phyloP scores from a whole-genome alignment of 37 sponge, comb jelly and placozoan genomes.

The Spongilla lacustris region DNA sequence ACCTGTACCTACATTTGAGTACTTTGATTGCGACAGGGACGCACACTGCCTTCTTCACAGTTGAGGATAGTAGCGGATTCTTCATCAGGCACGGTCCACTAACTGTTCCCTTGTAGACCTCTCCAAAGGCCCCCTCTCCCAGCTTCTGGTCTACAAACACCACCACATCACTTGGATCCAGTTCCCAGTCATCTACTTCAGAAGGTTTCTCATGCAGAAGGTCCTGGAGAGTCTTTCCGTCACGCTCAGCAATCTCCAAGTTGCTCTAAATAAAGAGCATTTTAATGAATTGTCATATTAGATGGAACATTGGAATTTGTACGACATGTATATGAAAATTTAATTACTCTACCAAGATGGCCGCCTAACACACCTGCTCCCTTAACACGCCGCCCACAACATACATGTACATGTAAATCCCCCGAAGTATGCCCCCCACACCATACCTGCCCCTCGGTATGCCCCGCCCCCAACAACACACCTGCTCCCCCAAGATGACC shows the following conservation, averaged over 20 bases:
- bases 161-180: constrained; percentile 50
- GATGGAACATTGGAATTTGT: too few species aligned
- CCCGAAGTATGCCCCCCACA: too few species aligned
- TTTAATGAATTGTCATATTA: too few species aligned
- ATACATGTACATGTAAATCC: too few species aligned
- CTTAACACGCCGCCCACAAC: too few species aligned
- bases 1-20: too few species aligned
- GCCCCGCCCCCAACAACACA: neutral
- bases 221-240: neutral
- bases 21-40: constrained; percentile 69
- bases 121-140: constrained; percentile 84
- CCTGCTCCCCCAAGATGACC: neutral
- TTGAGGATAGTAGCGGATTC: constrained; percentile 9
- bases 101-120: constrained; percentile 73
- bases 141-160: constrained; percentile 41
- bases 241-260: neutral
- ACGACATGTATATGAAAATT: too few species aligned
- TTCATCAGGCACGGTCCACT: constrained; percentile 22
- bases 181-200: constrained; percentile 72
- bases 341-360: too few species aligned
- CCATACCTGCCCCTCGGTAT: too few species aligned
- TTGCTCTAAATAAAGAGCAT: neutral
- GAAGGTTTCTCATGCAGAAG: neutral
- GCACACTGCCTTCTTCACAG: constrained; percentile 20
- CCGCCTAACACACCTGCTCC: too few species aligned